These are phyloP conservation scores for Pagetopsis macropterus DNA, from an alignment of 2,797 vertebrate genomes.

Conservation along the genomic window DNA sequence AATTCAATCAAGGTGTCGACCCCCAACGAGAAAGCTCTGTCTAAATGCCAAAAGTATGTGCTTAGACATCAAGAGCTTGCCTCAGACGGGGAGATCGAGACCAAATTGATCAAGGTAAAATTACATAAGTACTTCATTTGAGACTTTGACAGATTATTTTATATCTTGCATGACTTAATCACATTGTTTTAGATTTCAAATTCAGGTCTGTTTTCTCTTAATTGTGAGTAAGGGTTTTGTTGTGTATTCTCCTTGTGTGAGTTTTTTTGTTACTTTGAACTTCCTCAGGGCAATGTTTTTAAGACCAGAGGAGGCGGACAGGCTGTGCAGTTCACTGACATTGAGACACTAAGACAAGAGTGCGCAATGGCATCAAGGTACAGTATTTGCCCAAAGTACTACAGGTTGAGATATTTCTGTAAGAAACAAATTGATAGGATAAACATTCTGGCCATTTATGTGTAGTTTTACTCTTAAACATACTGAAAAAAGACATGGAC, in stretches of 20 bases:
- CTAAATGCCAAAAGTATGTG: conserved; percentile 95
- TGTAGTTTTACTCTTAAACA: background rate
- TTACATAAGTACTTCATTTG: conserved; percentile 18
- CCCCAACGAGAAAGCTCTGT: conserved; percentile 93
- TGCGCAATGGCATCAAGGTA: conserved; percentile 82
- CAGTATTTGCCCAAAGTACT: background rate
- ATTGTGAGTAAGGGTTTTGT: background rate
- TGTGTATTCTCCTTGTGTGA: conserved; percentile 12
- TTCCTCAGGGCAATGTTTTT: conserved; percentile 90
- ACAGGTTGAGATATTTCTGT: too few relatives aligned
- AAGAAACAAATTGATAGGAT: background rate
- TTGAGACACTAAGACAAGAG: conserved; percentile 93
- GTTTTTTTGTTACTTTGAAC: background rate
- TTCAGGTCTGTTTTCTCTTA: background rate
- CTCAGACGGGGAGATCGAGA: conserved; percentile 96
- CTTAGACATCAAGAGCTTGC: conserved; percentile 97
- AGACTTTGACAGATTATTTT: conserved; percentile 13
- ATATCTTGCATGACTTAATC: conserved; percentile 39
- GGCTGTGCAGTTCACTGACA: conserved; percentile 94
- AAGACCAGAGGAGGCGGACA: conserved; percentile 94
- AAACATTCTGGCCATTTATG: background rate
- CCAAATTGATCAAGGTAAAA: conserved; percentile 95
- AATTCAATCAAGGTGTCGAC: conserved; percentile 91
- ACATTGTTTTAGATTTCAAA: conserved; percentile 15
- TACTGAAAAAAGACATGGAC: background rate